Conservation (phyloP, 1,140 invertebrate species). For the Drosophila orena region DNA sequence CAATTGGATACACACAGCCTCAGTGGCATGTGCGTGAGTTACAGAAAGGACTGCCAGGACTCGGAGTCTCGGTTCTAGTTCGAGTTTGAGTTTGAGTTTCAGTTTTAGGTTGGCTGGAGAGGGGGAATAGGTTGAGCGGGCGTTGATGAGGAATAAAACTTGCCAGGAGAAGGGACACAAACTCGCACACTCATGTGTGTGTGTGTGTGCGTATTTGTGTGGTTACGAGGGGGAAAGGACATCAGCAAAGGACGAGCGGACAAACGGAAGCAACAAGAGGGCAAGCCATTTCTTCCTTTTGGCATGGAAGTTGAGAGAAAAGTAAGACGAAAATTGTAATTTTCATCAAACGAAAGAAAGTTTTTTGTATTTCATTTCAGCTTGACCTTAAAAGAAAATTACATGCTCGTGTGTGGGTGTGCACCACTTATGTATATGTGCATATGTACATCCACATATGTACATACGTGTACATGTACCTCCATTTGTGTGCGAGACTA, state of each 20-base stretch:
- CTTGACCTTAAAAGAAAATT: constrained; percentile 78
- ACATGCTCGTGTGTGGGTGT: constrained; percentile 55
- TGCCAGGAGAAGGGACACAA: constrained; percentile 27
- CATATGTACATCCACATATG: constrained; percentile 17
- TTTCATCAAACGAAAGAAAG: constrained; percentile 71
- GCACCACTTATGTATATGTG: background rate
- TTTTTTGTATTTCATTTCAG: constrained; percentile 73
- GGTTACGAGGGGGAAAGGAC: constrained; percentile 44
- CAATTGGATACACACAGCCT: constrained; percentile 65
- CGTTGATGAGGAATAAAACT: constrained; percentile 65
- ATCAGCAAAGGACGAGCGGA: constrained; percentile 23
- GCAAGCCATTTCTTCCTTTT: constrained; percentile 55
- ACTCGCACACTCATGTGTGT: constrained; percentile 18
- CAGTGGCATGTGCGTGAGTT: constrained; percentile 31
- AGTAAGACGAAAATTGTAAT: constrained; percentile 81
- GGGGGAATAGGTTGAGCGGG: constrained; percentile 44
- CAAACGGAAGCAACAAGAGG: constrained; percentile 76
- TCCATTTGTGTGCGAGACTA: constrained; percentile 51
- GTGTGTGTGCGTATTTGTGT: constrained; percentile 52
- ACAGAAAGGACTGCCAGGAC: constrained; percentile 28
- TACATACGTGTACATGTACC: constrained; percentile 21
- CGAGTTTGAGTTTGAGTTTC: constrained; percentile 7
- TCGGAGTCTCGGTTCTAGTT: background rate
- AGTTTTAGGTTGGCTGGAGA: background rate
- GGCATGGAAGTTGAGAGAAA: constrained; percentile 78